Percentiles rank a stretch among this genome's conserved stretches.
Conservation (phyloP, 2,113 vertebrate species). For the Mormyrus iriodes region DNA sequence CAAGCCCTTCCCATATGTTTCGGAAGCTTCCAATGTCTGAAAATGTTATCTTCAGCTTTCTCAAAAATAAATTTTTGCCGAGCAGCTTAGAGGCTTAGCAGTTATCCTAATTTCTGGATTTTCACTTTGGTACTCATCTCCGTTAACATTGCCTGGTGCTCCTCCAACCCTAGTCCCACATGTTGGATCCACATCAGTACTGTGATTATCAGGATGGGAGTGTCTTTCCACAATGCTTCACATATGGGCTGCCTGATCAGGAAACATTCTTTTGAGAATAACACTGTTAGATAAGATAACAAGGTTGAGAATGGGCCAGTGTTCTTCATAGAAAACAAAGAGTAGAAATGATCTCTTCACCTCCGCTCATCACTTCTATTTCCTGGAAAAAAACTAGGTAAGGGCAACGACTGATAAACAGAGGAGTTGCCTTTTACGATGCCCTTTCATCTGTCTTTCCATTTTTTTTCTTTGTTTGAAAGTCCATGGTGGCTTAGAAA, state of each 20-base stretch:
- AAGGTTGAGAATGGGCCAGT: constrained; percentile 13
- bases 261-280: not conserved
- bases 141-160: not conserved
- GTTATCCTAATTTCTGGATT: constrained; percentile 7
- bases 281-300: constrained; percentile 14
- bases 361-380: not conserved
- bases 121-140: not conserved
- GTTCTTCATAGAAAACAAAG: constrained; percentile 19
- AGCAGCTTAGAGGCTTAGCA: constrained; percentile 10
- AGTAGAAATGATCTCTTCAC: constrained; percentile 14
- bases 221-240: not conserved
- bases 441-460: not conserved
- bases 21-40: not conserved
- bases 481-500: not conserved
- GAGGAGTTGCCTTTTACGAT: not conserved
- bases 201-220: not conserved
- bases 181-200: not conserved
- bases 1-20: constrained; percentile 27
- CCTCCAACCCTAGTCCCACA: not conserved
- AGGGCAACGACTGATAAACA: not conserved
- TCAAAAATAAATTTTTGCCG: constrained; percentile 9
- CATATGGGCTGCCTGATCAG: not conserved
- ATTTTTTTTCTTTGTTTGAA: not conserved
- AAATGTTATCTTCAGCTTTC: constrained; percentile 1
- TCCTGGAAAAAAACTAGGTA: not conserved